Percentiles rank a stretch among this genome's conserved stretches.
These are phyloP conservation scores for Drosophila teissieri DNA, from an alignment of 1,140 invertebrate genomes.

Conservation along the genomic window DNA sequence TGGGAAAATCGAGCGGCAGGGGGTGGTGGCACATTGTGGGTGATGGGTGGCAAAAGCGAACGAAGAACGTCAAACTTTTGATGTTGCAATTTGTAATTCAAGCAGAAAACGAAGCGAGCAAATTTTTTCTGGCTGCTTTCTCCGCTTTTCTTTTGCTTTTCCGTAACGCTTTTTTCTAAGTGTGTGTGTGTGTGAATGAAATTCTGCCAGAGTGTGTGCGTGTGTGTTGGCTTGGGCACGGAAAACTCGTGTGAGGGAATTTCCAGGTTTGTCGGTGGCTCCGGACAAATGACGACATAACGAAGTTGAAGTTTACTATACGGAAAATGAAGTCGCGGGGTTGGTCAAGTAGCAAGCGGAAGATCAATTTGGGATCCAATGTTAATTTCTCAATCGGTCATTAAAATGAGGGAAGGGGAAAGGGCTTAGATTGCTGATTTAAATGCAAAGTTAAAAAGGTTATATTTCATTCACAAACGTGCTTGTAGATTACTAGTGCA, in stretches of 20 bases:
- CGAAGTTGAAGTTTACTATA: constrained; percentile 49
- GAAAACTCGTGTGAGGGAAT: constrained; percentile 46
- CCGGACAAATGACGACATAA: constrained; percentile 32
- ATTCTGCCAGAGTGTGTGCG: constrained; percentile 16
- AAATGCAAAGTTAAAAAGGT: too few species aligned
- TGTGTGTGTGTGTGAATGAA: constrained; percentile 54
- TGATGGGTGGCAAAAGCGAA: constrained; percentile 43
- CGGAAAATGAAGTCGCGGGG: not conserved
- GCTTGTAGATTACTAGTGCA: too few species aligned
- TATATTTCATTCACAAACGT: not conserved
- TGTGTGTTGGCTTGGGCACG: constrained; percentile 35
- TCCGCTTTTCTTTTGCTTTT: constrained; percentile 26
- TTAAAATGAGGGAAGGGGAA: not conserved
- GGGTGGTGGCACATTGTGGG: not conserved
- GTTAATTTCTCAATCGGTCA: constrained; percentile 6
- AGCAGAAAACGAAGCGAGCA: constrained; percentile 83
- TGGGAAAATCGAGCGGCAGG: not conserved
- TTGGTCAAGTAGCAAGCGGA: constrained; percentile 28
- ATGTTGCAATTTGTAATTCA: constrained; percentile 84
- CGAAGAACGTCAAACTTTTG: constrained; percentile 83
- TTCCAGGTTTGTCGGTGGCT: constrained; percentile 47
- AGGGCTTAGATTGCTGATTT: not conserved
- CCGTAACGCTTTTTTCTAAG: constrained; percentile 14
- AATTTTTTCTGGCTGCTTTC: constrained; percentile 57
- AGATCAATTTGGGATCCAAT: constrained; percentile 38